Evolutionary conservation across 2,113 vertebrate genomes (phyloP), one percentile per base, ranked within the genome.

Genomic region (Girardinichthys multiradiatus): DNA sequence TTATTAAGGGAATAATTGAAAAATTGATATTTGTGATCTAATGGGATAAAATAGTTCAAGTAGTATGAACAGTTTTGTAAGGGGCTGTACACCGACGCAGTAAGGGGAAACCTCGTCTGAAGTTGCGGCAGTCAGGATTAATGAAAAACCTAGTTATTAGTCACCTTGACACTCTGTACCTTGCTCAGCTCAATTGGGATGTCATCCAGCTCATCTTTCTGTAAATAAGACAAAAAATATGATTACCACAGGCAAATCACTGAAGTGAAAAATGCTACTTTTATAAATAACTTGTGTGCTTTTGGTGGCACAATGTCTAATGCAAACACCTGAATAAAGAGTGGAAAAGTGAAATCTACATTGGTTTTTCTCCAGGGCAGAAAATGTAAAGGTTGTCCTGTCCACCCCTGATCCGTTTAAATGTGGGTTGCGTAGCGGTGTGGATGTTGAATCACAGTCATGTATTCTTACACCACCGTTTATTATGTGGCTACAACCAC

Each of bases 171-270:
- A 0, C 98, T 99, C 90, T 99, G 98, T 57, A 99, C 97, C 85
- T 98, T 98, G 94, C 96, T 98, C 78, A 99, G 95, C 92, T 98
- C 97, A 7, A 99, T 96, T 0, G 96, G 96, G 57, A 95, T 90
- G 70, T 96, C 96, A 0, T 98, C 96, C 2, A 95, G 92, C 80
- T 97, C 97, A 0, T 99, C 96, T 63, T 96, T 99, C 97, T 99
- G 95, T 70, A 85, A 31, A 61, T 42, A 1, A 64, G 28, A 74
- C 31, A 71, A 28, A 2, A 24, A n/a, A 35, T 7, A 35, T 5
- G 21, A n/a, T n/a, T 2, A 24, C 24, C 2, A 51, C 2, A 39
- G 2, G 10, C 37, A 39, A 39, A 39, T 12, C 19, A 2, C 19
- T 24, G 19, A 51, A n/a, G 21, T 7, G 35, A 35, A 51, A 51